Conservation (phyloP, 2,888 invertebrate genomes). For the Rhagonycha fulva region DNA sequence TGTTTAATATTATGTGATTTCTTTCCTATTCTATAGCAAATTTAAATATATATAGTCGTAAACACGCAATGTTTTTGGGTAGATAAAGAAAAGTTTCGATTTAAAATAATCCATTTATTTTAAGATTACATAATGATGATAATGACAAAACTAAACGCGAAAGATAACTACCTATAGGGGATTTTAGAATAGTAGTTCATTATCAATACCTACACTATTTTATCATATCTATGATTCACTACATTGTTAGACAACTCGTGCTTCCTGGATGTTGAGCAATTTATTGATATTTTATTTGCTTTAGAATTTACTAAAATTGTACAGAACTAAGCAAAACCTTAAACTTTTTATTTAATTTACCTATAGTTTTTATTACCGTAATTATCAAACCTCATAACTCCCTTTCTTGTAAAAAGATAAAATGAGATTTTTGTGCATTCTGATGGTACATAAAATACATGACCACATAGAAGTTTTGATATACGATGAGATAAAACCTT, state of each 20-base stretch:
- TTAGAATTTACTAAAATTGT: too few relatives aligned
- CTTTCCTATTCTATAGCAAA: neutral
- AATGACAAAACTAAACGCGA: neutral
- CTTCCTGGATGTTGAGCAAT: neutral
- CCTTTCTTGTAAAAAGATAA: too few relatives aligned
- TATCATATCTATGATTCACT: neutral
- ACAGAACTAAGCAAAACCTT: too few relatives aligned
- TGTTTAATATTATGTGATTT: neutral
- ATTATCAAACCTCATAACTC: too few relatives aligned
- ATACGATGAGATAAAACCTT: too few relatives aligned
- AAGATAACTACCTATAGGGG: neutral
- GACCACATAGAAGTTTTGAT: too few relatives aligned
- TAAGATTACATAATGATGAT: neutral
- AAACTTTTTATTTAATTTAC: too few relatives aligned
- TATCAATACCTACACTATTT: neutral
- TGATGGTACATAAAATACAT: too few relatives aligned
- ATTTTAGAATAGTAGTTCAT: neutral
- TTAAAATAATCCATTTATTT: neutral
- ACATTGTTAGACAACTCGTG: neutral
- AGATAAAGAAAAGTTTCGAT: neutral
- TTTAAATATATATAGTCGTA: neutral
- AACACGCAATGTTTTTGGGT: neutral
- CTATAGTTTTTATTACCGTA: too few relatives aligned
- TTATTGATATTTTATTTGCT: neutral
- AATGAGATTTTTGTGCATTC: too few relatives aligned